A percentile compares a stretch with the other conserved stretches of the same genome.
These are phyloP conservation scores for Bettongia penicillata DNA, from an alignment of 2,113 vertebrate species.

Conservation along the genomic window DNA sequence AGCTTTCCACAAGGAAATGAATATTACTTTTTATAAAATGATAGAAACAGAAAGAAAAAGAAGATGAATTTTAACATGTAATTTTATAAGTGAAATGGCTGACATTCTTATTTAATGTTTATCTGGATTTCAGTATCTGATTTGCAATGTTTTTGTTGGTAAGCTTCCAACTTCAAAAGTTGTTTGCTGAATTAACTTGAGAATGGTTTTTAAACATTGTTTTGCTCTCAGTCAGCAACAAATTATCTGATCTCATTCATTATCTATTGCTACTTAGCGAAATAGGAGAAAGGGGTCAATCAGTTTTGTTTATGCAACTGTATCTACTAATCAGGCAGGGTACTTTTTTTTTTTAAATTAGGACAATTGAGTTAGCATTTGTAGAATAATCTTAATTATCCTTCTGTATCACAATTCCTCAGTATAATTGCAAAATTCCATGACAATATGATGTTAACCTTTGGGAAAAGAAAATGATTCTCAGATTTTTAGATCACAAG, in stretches of 20 bases:
- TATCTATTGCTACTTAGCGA: constrained; percentile 45
- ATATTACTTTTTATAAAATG: not conserved
- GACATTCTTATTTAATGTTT: constrained; percentile 38
- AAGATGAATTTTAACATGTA: constrained; percentile 10
- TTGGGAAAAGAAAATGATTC: not conserved
- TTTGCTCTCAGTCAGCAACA: constrained; percentile 30
- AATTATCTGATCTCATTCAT: constrained; percentile 65
- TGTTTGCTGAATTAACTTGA: constrained; percentile 56
- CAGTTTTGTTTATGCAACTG: constrained; percentile 35
- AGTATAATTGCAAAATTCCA: not conserved
- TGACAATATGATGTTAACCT: not conserved
- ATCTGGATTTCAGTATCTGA: constrained; percentile 39
- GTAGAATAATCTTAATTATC: constrained; percentile 2
- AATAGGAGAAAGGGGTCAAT: constrained; percentile 61
- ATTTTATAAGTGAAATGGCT: constrained; percentile 20
- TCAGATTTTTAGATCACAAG: not conserved
- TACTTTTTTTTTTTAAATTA: not conserved
- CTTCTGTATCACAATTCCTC: not conserved
- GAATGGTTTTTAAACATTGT: constrained; percentile 58
- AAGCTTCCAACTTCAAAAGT: constrained; percentile 55
- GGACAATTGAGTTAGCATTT: not conserved
- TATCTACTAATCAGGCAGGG: constrained; percentile 23
- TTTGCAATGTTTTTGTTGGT: constrained; percentile 46
- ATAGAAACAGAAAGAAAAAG: constrained; percentile 8
- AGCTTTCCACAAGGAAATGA: not conserved